phyloP scores from a whole-genome alignment of 2,888 invertebrate genomes.

The Linhomoeus sp. region DNA sequence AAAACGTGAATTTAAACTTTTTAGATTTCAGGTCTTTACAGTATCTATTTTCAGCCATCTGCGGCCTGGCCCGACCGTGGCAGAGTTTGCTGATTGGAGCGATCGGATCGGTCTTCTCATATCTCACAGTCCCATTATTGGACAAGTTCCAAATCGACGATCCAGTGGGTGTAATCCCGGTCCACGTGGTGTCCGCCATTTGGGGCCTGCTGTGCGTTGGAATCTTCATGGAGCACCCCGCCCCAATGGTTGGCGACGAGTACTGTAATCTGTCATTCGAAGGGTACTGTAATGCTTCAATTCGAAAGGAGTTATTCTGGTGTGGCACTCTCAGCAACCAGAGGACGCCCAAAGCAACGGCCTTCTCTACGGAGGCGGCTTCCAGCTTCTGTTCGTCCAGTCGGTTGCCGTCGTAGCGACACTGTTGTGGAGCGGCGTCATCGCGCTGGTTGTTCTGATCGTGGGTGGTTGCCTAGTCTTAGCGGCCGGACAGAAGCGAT shows the following conservation, averaged over 20 bases:
- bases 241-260: too few species aligned
- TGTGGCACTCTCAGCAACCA: too few species aligned
- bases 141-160: conserved; percentile 9
- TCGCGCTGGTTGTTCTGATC: too few species aligned
- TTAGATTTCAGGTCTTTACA: too few species aligned
- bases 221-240: conserved; percentile 13
- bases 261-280: too few species aligned
- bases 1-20: too few species aligned
- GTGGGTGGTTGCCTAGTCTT: too few species aligned
- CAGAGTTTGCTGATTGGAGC: conserved; percentile 16
- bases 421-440: conserved; percentile 18
- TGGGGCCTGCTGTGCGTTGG: conserved; percentile 30
- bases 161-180: conserved; percentile 17
- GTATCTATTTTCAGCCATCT: conserved; percentile 10
- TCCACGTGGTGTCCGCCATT: conserved; percentile 15
- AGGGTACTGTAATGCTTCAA: too few species aligned
- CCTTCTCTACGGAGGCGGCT: conserved; percentile 23
- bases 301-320: too few species aligned
- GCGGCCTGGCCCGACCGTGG: conserved; percentile 18
- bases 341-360: conserved; percentile 15
- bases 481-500: too few species aligned
- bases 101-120: conserved; percentile 13
- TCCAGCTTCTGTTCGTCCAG: conserved; percentile 26
- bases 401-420: conserved; percentile 19
- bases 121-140: conserved; percentile 13